Conservation (phyloP, 2,797 vertebrate genomes). For the Coracias cyanogaster region DNA sequence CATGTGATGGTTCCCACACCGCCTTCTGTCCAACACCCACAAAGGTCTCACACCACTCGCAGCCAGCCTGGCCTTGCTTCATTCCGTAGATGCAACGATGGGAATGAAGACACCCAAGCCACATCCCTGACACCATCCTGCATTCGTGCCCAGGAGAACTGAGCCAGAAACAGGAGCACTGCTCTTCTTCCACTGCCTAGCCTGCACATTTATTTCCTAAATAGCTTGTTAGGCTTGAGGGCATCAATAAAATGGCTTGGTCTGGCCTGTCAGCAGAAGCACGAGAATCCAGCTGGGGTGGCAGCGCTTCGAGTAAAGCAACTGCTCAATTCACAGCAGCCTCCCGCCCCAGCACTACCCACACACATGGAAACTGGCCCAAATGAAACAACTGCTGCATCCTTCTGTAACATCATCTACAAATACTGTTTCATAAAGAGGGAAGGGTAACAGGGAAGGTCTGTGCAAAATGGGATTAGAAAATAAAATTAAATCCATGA, state of each 20-base stretch:
- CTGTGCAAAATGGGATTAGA: not conserved
- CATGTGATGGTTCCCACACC: not conserved
- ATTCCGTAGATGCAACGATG: no score
- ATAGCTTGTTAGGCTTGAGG: not conserved
- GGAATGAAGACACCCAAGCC: not conserved
- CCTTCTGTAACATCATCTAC: not conserved
- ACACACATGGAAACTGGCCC: not conserved
- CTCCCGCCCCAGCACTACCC: not conserved
- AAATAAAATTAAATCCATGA: not conserved
- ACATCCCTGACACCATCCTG: not conserved
- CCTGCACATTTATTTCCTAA: not conserved
- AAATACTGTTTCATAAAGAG: not conserved
- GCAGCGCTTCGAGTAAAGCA: not conserved
- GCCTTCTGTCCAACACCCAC: not conserved
- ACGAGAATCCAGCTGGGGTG: not conserved
- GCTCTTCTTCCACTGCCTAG: not conserved
- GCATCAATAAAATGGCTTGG: not conserved
- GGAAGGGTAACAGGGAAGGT: not conserved
- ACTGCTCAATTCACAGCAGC: not conserved
- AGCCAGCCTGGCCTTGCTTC: not conserved
- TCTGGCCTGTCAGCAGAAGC: not conserved
- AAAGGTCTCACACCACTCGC: not conserved
- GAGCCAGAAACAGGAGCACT: not conserved
- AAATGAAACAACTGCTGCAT: not conserved
- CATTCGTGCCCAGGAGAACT: not conserved